Percentiles rank a stretch among this genome's conserved stretches.
Evolutionary conservation across 2,113 vertebrate species (phyloP).

Genomic region (Zapornia atra): DNA sequence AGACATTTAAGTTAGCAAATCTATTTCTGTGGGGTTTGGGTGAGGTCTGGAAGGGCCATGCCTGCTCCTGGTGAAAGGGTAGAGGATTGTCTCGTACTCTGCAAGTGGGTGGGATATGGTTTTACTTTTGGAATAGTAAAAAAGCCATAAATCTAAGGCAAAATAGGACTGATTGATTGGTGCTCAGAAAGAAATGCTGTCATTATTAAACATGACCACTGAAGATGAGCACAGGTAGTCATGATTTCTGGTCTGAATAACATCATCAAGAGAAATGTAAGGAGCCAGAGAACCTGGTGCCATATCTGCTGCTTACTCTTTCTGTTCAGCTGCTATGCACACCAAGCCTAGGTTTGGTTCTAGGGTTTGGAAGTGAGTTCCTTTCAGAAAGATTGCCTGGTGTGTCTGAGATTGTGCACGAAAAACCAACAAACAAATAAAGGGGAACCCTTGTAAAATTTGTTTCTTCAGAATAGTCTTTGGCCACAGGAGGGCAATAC

Average conservation of each 20-base stretch:
- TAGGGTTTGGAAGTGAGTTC: not conserved
- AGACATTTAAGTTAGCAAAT: not conserved
- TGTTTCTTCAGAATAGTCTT: not conserved
- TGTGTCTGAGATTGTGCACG: not conserved
- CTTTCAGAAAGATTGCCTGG: not conserved
- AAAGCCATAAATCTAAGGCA: not conserved
- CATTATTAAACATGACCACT: not conserved
- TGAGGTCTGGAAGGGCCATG: not conserved
- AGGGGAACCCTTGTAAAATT: not conserved
- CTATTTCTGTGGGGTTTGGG: not conserved
- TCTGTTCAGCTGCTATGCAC: not conserved
- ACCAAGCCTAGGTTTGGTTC: not conserved
- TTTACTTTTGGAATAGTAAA: not conserved
- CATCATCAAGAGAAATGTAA: not conserved
- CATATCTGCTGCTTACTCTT: not conserved
- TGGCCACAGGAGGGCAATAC: slow-evolving; percentile 69
- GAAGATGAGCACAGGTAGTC: not conserved
- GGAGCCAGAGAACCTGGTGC: not conserved
- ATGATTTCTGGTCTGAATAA: not conserved
- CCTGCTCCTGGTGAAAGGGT: not conserved
- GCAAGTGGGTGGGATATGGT: not conserved
- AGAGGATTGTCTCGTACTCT: not conserved
- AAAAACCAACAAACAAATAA: not conserved
- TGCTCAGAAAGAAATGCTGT: not conserved
- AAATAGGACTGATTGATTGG: not conserved